Evolutionary conservation across 2,113 vertebrate genomes (phyloP).

Genomic region (Accipiter cooperii): DNA sequence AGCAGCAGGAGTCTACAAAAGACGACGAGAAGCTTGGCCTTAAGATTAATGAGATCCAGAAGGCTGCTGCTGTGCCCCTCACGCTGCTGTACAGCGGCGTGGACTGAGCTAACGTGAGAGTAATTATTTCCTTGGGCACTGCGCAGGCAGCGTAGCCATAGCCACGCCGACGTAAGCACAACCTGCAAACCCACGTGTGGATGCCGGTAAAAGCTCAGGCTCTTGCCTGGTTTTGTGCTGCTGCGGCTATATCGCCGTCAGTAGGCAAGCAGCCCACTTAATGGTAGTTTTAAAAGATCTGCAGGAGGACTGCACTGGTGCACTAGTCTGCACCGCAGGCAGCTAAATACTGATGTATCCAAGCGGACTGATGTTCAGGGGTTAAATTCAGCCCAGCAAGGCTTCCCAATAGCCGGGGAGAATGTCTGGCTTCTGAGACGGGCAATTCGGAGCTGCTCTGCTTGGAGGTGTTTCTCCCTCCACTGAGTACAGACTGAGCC

Average conservation of each 20-base stretch:
- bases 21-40: neutral
- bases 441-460: neutral
- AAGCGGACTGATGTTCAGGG: neutral
- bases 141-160: neutral
- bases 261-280: neutral
- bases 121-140: neutral
- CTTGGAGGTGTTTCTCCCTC: neutral
- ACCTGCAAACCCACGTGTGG: neutral
- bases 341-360: neutral
- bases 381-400: neutral
- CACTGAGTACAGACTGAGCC: neutral
- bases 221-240: neutral
- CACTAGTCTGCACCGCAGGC: neutral
- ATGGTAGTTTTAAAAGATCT: neutral
- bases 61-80: neutral
- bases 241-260: neutral
- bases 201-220: neutral
- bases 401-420: neutral
- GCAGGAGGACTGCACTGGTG: neutral
- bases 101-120: neutral
- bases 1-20: neutral
- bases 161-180: neutral
- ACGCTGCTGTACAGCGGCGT: rapidly evolving
- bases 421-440: rapidly evolving
- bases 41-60: neutral